Conservation (phyloP, 2,797 vertebrate species). For the Epinephelus coioides region DNA sequence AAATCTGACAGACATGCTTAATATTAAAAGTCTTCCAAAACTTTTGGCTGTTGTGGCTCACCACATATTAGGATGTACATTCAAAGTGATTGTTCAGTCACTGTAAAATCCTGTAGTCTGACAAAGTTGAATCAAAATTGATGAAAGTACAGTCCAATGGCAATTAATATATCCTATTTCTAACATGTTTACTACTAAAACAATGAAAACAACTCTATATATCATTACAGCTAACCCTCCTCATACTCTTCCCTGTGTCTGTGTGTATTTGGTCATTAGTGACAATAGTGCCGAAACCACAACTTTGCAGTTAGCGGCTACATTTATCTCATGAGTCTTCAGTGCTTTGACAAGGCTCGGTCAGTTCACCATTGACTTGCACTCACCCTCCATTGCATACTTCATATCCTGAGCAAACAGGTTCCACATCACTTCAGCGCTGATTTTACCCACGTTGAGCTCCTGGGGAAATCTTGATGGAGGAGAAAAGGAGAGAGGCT, state of each 20-base stretch:
- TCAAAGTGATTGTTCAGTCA: background rate
- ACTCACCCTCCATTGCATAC: slow-evolving; percentile 98
- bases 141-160: background rate
- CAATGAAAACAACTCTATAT: background rate
- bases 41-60: background rate
- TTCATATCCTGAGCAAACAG: slow-evolving; percentile 99
- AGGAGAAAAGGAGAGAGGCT: slow-evolving; percentile 24
- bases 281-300: background rate
- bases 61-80: background rate
- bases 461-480: slow-evolving; percentile 95
- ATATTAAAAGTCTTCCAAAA: background rate
- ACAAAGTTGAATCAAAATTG: background rate
- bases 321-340: slow-evolving; percentile 7
- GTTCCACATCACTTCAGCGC: slow-evolving; percentile 99
- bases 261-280: background rate
- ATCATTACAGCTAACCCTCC: background rate
- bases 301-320: background rate
- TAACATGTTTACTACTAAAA: background rate
- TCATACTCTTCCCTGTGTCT: background rate
- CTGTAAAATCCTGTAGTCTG: background rate
- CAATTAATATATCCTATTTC: background rate
- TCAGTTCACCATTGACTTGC: slow-evolving; percentile 1
- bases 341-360: background rate
- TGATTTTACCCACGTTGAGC: slow-evolving; percentile 98
- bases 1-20: background rate